These are phyloP conservation scores for Epiblema foenella DNA, from an alignment of 2,888 invertebrate genomes.

Conservation along the genomic window DNA sequence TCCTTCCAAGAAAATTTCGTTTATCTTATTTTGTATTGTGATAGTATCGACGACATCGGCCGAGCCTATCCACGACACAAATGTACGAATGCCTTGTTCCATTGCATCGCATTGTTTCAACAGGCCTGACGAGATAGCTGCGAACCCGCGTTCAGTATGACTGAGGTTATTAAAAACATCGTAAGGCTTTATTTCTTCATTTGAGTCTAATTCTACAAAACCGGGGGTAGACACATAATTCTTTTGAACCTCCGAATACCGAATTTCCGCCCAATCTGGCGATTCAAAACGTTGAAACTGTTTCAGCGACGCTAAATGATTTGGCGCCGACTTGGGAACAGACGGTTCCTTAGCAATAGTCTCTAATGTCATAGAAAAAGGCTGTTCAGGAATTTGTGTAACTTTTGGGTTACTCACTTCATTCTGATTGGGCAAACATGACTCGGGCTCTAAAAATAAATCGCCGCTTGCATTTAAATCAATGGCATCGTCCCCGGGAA, in stretches of 20 bases:
- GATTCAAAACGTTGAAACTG: neutral
- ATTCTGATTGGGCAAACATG: neutral
- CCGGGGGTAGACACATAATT: conserved; percentile 1
- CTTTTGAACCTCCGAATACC: neutral
- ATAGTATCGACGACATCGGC: neutral
- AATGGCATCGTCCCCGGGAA: neutral
- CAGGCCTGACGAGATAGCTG: neutral
- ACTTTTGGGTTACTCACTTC: neutral
- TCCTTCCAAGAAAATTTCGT: conserved; percentile 4
- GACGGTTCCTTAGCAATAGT: neutral
- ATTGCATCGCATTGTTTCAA: neutral
- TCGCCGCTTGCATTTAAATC: conserved; percentile 11
- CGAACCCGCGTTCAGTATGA: neutral
- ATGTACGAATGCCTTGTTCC: neutral
- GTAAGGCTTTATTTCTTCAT: neutral
- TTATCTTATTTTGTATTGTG: conserved; percentile 1
- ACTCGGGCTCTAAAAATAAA: neutral
- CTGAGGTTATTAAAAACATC: conserved; percentile 3
- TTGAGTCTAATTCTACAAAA: neutral
- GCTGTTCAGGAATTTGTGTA: neutral
- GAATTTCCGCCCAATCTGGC: neutral
- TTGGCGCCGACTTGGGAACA: neutral
- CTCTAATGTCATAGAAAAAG: conserved; percentile 1
- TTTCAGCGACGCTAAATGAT: neutral
- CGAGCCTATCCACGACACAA: neutral